Conservation (phyloP, 2,113 vertebrate species). For the Prochilodus magdalenae region DNA sequence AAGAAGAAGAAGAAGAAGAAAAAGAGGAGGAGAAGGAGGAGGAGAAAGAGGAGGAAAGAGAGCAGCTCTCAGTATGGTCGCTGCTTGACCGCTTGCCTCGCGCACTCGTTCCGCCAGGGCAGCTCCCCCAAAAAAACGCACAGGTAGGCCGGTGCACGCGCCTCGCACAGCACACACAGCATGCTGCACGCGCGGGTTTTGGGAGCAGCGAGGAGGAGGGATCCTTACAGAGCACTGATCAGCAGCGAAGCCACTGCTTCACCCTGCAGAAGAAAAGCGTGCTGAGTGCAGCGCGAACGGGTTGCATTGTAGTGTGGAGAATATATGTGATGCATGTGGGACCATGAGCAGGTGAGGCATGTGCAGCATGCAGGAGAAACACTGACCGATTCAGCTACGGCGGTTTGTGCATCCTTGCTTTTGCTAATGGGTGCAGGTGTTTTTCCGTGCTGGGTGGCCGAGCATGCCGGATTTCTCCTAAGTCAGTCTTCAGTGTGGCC, state of each 20-base stretch:
- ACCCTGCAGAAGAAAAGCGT: constrained; percentile 22
- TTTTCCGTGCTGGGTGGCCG: neutral
- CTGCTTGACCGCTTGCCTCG: constrained; percentile 50
- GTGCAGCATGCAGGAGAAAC: neutral
- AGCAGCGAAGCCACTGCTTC: constrained; percentile 6
- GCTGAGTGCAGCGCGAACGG: neutral
- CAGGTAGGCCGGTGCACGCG: constrained; percentile 49
- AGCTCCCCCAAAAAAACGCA: constrained; percentile 51
- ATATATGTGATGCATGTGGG: neutral
- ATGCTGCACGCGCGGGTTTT: neutral
- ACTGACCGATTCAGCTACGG: neutral
- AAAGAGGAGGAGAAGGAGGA: constrained; percentile 23
- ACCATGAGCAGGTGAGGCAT: constrained; percentile 24
- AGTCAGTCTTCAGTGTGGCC: neutral
- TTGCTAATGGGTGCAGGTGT: neutral
- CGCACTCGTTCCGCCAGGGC: constrained; percentile 49
- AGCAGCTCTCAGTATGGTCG: constrained; percentile 53
- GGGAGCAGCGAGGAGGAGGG: neutral
- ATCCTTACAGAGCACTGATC: constrained; percentile 9
- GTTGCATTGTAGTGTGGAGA: neutral
- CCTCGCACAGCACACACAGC: neutral
- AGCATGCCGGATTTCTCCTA: neutral
- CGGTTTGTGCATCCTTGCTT: neutral
- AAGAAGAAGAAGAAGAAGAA: constrained; percentile 5
- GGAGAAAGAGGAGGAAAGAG: constrained; percentile 17